Percentiles rank a stretch among this genome's conserved stretches.
phyloP scores from a whole-genome alignment of 2,888 invertebrate genomes.

The Cybosia mesomella region DNA sequence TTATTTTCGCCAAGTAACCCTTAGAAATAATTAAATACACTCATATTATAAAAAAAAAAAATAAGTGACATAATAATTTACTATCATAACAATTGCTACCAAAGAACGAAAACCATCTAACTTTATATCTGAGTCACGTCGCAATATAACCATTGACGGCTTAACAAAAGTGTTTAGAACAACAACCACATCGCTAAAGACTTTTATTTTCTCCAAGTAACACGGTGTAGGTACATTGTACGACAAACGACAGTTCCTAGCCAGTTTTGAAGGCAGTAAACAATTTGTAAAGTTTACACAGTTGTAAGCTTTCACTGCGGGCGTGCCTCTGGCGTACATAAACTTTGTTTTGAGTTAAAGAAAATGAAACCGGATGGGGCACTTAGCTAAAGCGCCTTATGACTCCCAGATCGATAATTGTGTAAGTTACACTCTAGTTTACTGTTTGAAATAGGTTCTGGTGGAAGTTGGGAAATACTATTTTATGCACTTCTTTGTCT shows the following conservation, averaged over 20 bases:
- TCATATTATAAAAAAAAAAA: background rate
- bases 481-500: slow-evolving; percentile 12
- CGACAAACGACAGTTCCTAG: slow-evolving; percentile 55
- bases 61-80: background rate
- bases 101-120: slow-evolving; percentile 8
- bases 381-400: slow-evolving; percentile 50
- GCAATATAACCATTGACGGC: slow-evolving; percentile 23
- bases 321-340: slow-evolving; percentile 41
- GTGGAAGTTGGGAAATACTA: slow-evolving; percentile 9
- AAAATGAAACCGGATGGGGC: slow-evolving; percentile 55
- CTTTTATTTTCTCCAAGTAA: slow-evolving; percentile 43
- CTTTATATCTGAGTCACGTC: slow-evolving; percentile 27
- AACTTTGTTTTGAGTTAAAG: slow-evolving; percentile 48
- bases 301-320: slow-evolving; percentile 52
- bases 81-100: slow-evolving; percentile 2
- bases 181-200: slow-evolving; percentile 24
- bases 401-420: slow-evolving; percentile 55
- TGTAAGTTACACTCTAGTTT: slow-evolving; percentile 33
- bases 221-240: slow-evolving; percentile 43
- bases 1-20: slow-evolving; percentile 42
- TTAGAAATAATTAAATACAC: background rate
- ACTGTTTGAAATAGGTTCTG: slow-evolving; percentile 12
- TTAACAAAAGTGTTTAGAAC: slow-evolving; percentile 38
- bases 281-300: slow-evolving; percentile 57
- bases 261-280: slow-evolving; percentile 56